Evolutionary conservation across 2,888 invertebrate species (phyloP), one percentile per base, ranked within the genome.

Genomic region (Mechanitis messenoides): DNA sequence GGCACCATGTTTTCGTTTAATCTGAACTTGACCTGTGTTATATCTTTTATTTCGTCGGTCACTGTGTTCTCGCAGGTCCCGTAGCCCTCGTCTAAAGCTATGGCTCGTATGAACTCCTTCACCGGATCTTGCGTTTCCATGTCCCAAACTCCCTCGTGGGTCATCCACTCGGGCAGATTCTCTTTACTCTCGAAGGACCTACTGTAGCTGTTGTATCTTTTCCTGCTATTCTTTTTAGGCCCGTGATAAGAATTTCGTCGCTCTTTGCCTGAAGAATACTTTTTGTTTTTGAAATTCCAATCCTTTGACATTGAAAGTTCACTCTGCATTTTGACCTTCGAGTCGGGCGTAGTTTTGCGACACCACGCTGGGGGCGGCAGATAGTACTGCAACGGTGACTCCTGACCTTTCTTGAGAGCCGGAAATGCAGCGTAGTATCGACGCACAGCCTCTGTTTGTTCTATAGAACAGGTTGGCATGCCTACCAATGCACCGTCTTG

Each of bases 391-490:
- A 81, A 72, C 38, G 85, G 86, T 63, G 86, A 84, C 78, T 84
- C 85, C 71, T 79, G 79, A 63, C 83, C 91, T 81, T 91, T 91
- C 70, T 90, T 93, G 75, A 92, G 89, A 74, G 93, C 92, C 73
- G 95, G 95, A 85, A 95, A 95, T 70, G 95, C 95, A 77, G 94
- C 93, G 91, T 94, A 94, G 81, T 95, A 95, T 83, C 93, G 92
- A 79, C 93, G 93, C 72, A 94, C 93, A 79, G 93, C 92, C 85
- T 94, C 95, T 72, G 91, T 92, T 80, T 88, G 87, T 73, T 87
- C 85, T 65, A 83, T 70, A 65, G 92, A 91, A 74, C 84, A 80
- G 74, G 85, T 85, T 76, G 87, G 89, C 89, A 90, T 92, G 82
- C 84, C 91, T 87, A 79, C 88, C 84, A 79, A 83, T 75, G 74